These are phyloP conservation scores for Drosophila prosaltans DNA, from an alignment of 1,140 invertebrate genomes.

Conservation along the genomic window DNA sequence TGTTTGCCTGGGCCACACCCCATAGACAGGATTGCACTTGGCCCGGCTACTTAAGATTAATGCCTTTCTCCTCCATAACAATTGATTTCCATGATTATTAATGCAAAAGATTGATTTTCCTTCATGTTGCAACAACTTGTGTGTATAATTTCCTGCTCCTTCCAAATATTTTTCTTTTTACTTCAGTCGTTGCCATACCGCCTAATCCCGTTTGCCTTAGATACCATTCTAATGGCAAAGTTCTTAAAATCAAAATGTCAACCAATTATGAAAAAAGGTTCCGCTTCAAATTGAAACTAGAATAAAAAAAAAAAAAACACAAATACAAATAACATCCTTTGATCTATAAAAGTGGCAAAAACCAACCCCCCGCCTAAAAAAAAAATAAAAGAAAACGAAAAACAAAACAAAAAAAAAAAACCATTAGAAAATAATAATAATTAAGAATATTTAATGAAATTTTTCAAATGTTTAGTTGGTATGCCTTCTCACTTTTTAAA, in stretches of 20 bases:
- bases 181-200: slow-evolving; percentile 43
- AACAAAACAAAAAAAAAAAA: slow-evolving; percentile 15
- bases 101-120: slow-evolving; percentile 34
- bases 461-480: slow-evolving; percentile 17
- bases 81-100: slow-evolving; percentile 74
- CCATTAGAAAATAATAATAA: slow-evolving; percentile 27
- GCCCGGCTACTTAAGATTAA: slow-evolving; percentile 56
- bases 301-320: neutral
- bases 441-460: slow-evolving; percentile 26
- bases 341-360: slow-evolving; percentile 4
- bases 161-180: too few species aligned
- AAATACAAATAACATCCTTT: neutral
- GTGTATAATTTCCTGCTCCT: too few species aligned
- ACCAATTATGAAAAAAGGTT: slow-evolving; percentile 2
- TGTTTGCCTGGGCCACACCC: slow-evolving; percentile 49
- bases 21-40: slow-evolving; percentile 3
- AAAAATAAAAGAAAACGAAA: neutral
- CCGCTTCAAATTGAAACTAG: neutral
- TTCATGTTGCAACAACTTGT: neutral
- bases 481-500: slow-evolving; percentile 1
- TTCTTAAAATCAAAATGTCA: neutral
- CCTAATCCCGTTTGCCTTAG: slow-evolving; percentile 46
- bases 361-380: neutral
- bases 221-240: neutral
- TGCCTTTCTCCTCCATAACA: slow-evolving; percentile 58